phyloP scores from a whole-genome alignment of 92 coral and sea anemone genomes.

The Zoanthus gigantus region DNA sequence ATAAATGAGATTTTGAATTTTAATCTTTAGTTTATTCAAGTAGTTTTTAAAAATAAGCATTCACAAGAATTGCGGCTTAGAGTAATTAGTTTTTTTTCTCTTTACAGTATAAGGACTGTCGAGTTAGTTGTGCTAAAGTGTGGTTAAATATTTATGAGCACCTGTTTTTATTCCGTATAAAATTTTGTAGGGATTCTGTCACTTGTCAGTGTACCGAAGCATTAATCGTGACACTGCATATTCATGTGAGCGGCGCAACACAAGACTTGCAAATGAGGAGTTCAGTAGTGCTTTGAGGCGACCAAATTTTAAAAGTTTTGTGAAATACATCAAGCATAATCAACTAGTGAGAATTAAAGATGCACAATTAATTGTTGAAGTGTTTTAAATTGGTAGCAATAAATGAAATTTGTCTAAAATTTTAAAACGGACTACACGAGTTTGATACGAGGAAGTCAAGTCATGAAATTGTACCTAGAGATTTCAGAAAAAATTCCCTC shows the following conservation, averaged over 20 bases:
- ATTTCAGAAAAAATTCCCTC: too few relatives aligned
- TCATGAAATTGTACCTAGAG: too few relatives aligned
- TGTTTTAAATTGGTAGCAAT: background rate
- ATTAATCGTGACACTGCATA: background rate
- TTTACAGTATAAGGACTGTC: background rate
- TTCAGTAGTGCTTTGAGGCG: background rate
- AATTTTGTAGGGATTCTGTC: background rate
- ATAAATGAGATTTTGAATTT: background rate
- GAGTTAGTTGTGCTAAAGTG: background rate
- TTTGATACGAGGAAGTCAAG: too few relatives aligned
- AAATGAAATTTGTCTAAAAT: background rate
- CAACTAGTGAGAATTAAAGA: background rate
- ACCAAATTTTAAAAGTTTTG: background rate
- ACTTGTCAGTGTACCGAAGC: background rate
- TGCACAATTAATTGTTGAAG: background rate
- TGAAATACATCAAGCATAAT: background rate
- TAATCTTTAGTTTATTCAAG: slow-evolving; percentile 19
- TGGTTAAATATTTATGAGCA: background rate
- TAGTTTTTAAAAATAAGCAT: slow-evolving; percentile 28
- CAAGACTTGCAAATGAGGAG: background rate
- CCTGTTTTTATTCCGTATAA: background rate
- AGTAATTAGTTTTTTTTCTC: slow-evolving; percentile 27
- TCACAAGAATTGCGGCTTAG: slow-evolving; percentile 8
- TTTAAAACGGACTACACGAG: background rate
- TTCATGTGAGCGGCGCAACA: background rate